Base-by-base conservation (phyloP, 2,888 invertebrate species). In the Polymixis flavicincta region DNA sequence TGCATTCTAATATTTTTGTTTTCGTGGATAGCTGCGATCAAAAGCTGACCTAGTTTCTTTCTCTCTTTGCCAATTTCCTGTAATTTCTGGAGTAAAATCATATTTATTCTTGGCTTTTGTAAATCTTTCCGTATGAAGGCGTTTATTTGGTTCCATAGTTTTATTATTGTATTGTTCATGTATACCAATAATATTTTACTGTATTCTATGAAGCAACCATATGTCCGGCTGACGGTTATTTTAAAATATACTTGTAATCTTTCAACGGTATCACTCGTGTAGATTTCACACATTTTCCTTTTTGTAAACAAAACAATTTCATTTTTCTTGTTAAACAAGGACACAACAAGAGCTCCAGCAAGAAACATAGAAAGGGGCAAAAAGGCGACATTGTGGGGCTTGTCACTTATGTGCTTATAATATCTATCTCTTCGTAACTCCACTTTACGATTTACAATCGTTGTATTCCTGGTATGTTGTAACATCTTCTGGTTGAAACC, bases 1-100 rank as follows among this genome's bases (percentile, higher is more conserved):
- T 91, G 92, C 87, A 90, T 89, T 88, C 91, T 90, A 45, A 95
- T 91, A 77, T 91, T 92, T 90, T 94, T 95, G 79, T 95, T 95
- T 86, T 95, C 95, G 25, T 91, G 90, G 70, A 94, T 89, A 52
- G 93, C 93, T n/a, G 92, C 86, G 55, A 93, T 85, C 48, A 95
- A 83, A 22, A 95, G 90, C 22, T 92, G 90, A 0, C 91, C 91
- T 63, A 96, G 85, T 63, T 91, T 93, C 85, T 91, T 93, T 74
- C 90, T 90, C 74, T 96, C 94, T 72, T 93, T 92, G 9, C 84
- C 88, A 8, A 94, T 82, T 80, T 94, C 92, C 85, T 90, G 90
- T 71, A 95, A 76, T 86, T 94, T 94, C 75, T 92, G 92, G 7
- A 95, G 71, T 74, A 95, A 86, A 25, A 90, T 55, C 37, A 88